phyloP scores from a whole-genome alignment of 2,113 vertebrate genomes.

The Caracal caracal region DNA sequence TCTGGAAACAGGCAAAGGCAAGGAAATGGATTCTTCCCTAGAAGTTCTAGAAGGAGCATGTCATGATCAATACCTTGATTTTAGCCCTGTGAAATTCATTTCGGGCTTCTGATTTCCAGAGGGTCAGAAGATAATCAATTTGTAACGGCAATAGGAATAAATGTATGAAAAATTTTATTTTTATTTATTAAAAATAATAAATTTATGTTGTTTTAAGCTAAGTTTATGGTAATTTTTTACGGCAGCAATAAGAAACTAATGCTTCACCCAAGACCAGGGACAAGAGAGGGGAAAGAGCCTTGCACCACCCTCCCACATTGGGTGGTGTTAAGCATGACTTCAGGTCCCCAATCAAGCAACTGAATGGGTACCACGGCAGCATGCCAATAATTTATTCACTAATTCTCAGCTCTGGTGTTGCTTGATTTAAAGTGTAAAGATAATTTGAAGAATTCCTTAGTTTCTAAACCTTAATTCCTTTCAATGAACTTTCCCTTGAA shows the following conservation, averaged over 20 bases:
- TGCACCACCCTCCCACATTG: accelerated
- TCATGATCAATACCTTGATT: not conserved
- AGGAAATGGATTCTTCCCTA: not conserved
- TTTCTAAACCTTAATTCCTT: slow-evolving; percentile 25
- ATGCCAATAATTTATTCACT: not conserved
- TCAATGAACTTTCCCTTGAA: slow-evolving; percentile 30
- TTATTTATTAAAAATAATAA: no score
- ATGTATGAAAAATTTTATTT: no score
- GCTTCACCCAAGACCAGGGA: not conserved
- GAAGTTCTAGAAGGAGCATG: not conserved
- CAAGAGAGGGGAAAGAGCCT: not conserved
- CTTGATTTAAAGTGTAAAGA: not conserved
- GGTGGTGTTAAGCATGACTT: not conserved
- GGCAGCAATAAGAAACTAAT: not conserved
- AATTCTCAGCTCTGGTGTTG: not conserved
- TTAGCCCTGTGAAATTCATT: not conserved
- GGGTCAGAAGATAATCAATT: not conserved
- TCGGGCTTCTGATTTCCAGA: not conserved
- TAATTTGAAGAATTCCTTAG: not conserved
- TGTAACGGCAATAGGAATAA: not conserved
- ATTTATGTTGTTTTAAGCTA: not conserved
- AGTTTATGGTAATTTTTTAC: not conserved
- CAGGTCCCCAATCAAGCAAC: not conserved
- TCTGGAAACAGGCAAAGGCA: not conserved
- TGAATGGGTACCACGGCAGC: not conserved